A percentile compares a stretch with the other conserved stretches of the same genome.
Conservation (phyloP, 1,140 invertebrate species). For the Caenorhabditis tropicalis region DNA sequence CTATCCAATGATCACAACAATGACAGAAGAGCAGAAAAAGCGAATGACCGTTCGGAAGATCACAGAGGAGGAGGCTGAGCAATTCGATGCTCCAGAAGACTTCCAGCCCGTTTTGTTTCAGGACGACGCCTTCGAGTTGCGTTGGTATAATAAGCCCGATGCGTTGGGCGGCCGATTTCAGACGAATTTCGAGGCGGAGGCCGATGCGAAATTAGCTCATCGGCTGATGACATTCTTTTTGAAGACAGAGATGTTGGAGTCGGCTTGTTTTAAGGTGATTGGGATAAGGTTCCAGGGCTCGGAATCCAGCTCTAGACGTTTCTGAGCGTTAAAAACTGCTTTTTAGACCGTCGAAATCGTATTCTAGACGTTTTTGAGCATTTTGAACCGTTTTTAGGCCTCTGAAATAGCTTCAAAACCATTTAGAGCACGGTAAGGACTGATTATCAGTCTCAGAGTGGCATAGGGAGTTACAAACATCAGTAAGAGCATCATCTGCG, state of each 20-base stretch:
- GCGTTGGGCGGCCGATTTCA: neutral
- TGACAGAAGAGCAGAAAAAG: neutral
- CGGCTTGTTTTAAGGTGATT: neutral
- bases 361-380: no score
- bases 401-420: no score
- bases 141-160: slow-evolving; percentile 27
- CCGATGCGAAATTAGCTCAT: neutral
- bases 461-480: no score
- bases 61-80: neutral
- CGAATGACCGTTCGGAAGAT: neutral
- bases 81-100: neutral
- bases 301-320: no score
- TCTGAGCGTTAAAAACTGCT: no score
- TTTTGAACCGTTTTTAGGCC: no score
- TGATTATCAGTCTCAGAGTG: no score
- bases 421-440: no score
- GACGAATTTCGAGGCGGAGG: neutral
- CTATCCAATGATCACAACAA: neutral
- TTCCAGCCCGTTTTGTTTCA: neutral
- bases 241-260: slow-evolving; percentile 20
- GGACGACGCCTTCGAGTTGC: neutral
- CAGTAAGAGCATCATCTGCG: no score
- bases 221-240: neutral
- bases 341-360: no score
- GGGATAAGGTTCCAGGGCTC: no score